Percentiles rank a stretch among this genome's conserved stretches.
These are phyloP conservation scores for Phocides pigmalion DNA, from an alignment of 1,140 invertebrate genomes.

Conservation along the genomic window DNA sequence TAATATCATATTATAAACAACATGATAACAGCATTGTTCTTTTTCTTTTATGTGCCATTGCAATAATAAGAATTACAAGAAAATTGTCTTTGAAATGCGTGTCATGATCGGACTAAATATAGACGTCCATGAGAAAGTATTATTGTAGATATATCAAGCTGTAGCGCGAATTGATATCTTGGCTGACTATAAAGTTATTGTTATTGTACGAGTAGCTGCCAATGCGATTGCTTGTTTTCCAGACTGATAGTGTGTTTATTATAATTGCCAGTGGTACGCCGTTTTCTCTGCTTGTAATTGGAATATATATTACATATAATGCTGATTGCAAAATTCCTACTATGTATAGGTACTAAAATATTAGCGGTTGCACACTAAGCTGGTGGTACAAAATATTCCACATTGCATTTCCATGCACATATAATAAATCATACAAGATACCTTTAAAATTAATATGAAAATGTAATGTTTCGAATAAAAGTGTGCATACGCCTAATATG, in stretches of 20 bases:
- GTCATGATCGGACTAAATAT: slow-evolving; percentile 30
- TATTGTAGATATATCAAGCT: slow-evolving; percentile 20
- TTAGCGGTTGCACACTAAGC: neutral
- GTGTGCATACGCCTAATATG: slow-evolving; percentile 11
- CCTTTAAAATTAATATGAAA: neutral
- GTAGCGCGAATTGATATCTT: slow-evolving; percentile 29
- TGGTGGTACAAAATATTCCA: neutral
- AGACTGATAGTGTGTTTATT: slow-evolving; percentile 22
- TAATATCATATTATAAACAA: neutral
- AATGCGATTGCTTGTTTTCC: slow-evolving; percentile 28
- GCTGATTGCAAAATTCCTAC: neutral
- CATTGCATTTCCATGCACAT: slow-evolving; percentile 3
- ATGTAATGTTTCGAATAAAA: neutral
- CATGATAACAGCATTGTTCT: neutral
- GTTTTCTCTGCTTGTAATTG: slow-evolving; percentile 7
- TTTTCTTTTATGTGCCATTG: slow-evolving; percentile 1
- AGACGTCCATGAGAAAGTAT: slow-evolving; percentile 29
- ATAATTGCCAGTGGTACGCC: neutral
- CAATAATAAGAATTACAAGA: slow-evolving; percentile 14
- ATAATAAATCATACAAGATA: no score
- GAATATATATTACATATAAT: neutral
- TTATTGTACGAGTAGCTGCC: slow-evolving; percentile 16
- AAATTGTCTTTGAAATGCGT: slow-evolving; percentile 20
- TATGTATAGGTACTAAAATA: no score
- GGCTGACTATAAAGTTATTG: slow-evolving; percentile 27